Evolutionary conservation across 1,140 invertebrate species (phyloP).

Genomic region (Drosophila novamexicana): DNA sequence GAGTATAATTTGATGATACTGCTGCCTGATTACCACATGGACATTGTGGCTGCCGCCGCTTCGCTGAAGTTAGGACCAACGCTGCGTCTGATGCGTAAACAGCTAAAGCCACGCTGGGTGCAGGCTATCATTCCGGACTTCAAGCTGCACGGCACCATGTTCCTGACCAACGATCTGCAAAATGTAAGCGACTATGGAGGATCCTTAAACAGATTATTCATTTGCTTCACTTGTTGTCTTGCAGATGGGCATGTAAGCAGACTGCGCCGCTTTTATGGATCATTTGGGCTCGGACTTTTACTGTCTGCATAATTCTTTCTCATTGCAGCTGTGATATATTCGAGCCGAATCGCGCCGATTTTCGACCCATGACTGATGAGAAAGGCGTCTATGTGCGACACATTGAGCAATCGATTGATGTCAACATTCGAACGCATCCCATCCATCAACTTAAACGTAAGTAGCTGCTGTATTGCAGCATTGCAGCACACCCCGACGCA

Average conservation of each 20-base stretch:
- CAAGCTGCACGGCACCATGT: slow-evolving; percentile 90
- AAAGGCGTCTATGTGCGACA: slow-evolving; percentile 90
- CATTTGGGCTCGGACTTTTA: slow-evolving; percentile 39
- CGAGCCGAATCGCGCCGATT: slow-evolving; percentile 90
- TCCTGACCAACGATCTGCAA: slow-evolving; percentile 90
- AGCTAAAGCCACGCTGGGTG: slow-evolving; percentile 88
- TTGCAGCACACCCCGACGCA: slow-evolving; percentile 70
- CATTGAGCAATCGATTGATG: slow-evolving; percentile 92
- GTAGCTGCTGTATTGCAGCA: slow-evolving; percentile 48
- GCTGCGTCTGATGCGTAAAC: slow-evolving; percentile 88
- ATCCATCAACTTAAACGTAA: slow-evolving; percentile 86
- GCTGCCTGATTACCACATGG: slow-evolving; percentile 85
- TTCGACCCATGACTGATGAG: slow-evolving; percentile 90
- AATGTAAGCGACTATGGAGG: slow-evolving; percentile 86
- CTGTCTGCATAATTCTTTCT: slow-evolving; percentile 32
- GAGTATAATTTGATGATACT: slow-evolving; percentile 88
- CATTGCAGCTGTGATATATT: slow-evolving; percentile 89
- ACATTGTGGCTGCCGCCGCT: slow-evolving; percentile 73
- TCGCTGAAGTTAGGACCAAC: slow-evolving; percentile 85
- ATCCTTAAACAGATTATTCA: background rate
- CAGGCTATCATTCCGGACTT: slow-evolving; percentile 91
- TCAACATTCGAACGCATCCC: slow-evolving; percentile 89
- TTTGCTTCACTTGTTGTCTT: slow-evolving; percentile 21
- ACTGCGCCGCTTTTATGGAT: background rate
- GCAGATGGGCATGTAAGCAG: slow-evolving; percentile 75